phyloP scores from a whole-genome alignment of 2,113 vertebrate species.

The Sander lucioperca region DNA sequence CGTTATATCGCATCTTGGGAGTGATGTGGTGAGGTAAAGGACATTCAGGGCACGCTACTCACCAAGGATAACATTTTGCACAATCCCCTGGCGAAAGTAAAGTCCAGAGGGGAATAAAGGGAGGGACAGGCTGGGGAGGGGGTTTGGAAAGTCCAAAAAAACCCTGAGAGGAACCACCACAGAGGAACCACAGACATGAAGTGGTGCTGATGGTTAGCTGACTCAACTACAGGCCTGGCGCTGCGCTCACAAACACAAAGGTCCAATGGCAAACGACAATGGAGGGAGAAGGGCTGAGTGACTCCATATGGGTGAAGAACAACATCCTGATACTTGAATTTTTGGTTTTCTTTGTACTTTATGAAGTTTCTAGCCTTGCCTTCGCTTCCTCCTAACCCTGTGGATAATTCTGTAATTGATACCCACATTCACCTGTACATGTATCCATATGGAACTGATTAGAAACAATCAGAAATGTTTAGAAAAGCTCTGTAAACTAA shows the following conservation, averaged over 20 bases:
- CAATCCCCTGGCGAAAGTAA: background rate
- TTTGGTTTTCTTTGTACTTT: background rate
- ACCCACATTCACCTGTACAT: background rate
- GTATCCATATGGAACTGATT: constrained; percentile 59
- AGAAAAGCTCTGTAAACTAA: constrained; percentile 25
- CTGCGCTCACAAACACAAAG: constrained; percentile 36
- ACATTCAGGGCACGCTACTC: background rate
- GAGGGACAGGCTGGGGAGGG: constrained; percentile 14
- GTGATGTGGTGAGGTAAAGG: constrained; percentile 6
- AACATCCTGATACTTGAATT: constrained; percentile 1
- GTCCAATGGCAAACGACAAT: constrained; percentile 11
- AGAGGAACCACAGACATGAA: constrained; percentile 55
- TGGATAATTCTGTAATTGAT: background rate
- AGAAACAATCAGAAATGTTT: constrained; percentile 50
- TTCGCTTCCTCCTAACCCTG: background rate
- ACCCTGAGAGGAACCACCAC: constrained; percentile 44
- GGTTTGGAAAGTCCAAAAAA: constrained; percentile 53
- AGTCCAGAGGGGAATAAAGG: background rate
- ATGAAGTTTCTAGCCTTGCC: background rate
- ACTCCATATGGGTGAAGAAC: background rate
- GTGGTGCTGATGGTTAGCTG: constrained; percentile 41
- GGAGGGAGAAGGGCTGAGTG: constrained; percentile 1
- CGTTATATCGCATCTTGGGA: background rate
- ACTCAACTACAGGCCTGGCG: constrained; percentile 31
- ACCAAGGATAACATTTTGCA: constrained; percentile 27